Evolutionary conservation across 2,888 invertebrate species (phyloP).

Genomic region (Phaedon cochleariae): DNA sequence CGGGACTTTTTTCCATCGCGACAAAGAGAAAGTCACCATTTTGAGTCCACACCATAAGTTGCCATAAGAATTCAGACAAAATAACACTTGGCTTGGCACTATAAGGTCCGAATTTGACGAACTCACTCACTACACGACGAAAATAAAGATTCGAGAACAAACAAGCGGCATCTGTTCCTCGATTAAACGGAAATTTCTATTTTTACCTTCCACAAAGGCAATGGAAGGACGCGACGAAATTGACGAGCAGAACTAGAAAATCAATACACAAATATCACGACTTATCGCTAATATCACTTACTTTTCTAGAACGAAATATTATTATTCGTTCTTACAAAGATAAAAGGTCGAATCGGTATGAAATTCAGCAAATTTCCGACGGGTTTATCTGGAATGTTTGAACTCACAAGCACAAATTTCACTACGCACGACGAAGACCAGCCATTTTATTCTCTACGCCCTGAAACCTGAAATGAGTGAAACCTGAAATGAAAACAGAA

Average conservation of each 20-base stretch:
- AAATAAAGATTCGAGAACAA: conserved; percentile 22
- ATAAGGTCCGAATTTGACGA: conserved; percentile 22
- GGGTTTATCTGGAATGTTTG: neutral
- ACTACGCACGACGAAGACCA: conserved; percentile 25
- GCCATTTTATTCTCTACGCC: conserved; percentile 30
- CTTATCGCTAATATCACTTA: conserved; percentile 46
- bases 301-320: conserved; percentile 45
- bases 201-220: conserved; percentile 33
- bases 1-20: conserved; percentile 24
- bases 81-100: conserved; percentile 38
- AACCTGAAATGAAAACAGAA: too few species aligned
- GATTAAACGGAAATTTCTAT: conserved; percentile 28
- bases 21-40: conserved; percentile 23
- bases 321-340: conserved; percentile 39
- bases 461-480: too few species aligned
- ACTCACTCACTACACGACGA: conserved; percentile 31
- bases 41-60: conserved; percentile 1
- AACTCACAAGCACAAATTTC: conserved; percentile 10
- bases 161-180: conserved; percentile 18
- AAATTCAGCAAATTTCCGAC: neutral
- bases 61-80: conserved; percentile 30
- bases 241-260: conserved; percentile 41
- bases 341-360: conserved; percentile 26
- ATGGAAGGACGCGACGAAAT: conserved; percentile 35
- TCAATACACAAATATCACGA: conserved; percentile 43